Evolutionary conservation across 2,888 invertebrate genomes (phyloP).

Genomic region (Caenorhabditis auriculariae): DNA sequence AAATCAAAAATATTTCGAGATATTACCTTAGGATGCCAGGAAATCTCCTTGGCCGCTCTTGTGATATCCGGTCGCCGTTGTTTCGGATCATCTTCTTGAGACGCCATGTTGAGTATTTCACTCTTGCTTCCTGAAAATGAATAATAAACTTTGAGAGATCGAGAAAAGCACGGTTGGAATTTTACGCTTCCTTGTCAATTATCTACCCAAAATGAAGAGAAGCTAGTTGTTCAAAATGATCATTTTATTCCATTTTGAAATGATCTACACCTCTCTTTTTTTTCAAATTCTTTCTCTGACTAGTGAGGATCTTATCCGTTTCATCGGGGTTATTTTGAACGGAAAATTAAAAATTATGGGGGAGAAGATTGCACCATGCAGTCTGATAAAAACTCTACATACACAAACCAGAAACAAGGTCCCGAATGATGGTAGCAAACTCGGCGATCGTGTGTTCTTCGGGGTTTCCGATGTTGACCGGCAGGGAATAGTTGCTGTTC

Average conservation of each 20-base stretch:
- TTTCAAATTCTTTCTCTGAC: neutral
- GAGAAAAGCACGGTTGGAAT: no score
- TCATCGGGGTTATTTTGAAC: neutral
- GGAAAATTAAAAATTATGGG: conserved; percentile 9
- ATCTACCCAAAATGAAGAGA: no score
- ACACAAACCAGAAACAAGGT: conserved; percentile 66
- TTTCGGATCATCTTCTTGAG: conserved; percentile 94
- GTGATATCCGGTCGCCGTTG: conserved; percentile 89
- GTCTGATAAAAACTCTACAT: conserved; percentile 2
- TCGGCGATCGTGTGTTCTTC: conserved; percentile 92
- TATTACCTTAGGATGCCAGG: conserved; percentile 86
- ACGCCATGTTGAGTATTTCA: conserved; percentile 79
- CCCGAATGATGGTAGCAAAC: conserved; percentile 68
- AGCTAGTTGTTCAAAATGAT: no score
- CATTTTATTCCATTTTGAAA: no score
- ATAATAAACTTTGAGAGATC: no score
- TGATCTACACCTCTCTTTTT: no score
- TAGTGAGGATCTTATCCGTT: neutral
- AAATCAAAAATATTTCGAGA: neutral
- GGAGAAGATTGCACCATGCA: neutral
- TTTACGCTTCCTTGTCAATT: no score
- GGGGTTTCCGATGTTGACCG: conserved; percentile 95
- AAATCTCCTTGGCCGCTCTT: conserved; percentile 79
- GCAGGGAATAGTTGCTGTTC: conserved; percentile 85
- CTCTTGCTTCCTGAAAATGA: conserved; percentile 85